Conservation (phyloP, 1,140 invertebrate species). For the Metopolophium dirhodum region DNA sequence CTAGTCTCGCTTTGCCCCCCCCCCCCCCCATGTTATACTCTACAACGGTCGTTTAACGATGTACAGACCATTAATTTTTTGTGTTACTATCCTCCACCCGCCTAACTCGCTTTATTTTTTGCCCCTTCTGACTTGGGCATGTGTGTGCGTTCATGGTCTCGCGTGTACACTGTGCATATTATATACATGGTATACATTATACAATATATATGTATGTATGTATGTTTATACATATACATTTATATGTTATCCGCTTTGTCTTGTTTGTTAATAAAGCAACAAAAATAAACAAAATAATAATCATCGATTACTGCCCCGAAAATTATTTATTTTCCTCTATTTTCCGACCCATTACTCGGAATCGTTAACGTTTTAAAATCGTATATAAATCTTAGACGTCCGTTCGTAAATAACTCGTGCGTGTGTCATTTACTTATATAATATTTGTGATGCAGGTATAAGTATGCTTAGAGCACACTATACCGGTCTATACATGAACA, state of each 20-base stretch:
- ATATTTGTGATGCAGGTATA: not conserved
- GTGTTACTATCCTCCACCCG: not conserved
- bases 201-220: not conserved
- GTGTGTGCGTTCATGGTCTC: not conserved
- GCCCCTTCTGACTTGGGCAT: not conserved
- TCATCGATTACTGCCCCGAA: not conserved
- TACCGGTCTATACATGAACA: not conserved
- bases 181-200: not conserved
- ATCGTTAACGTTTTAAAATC: not conserved
- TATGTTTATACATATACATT: not conserved
- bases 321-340: not conserved
- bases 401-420: not conserved
- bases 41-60: constrained; percentile 36
- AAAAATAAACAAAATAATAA: not conserved
- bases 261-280: not conserved
- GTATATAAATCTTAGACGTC: not conserved
- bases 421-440: not conserved
- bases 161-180: not conserved
- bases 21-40: not conserved
- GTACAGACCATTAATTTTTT: constrained; percentile 46
- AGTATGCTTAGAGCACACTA: not conserved
- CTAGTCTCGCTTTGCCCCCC: not conserved
- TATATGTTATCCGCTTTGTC: not conserved
- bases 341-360: not conserved
- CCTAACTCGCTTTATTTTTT: not conserved